A percentile compares a stretch with the other conserved stretches of the same genome.
These are phyloP conservation scores for Drosophila mayri DNA, from an alignment of 1,140 invertebrate genomes.

Conservation along the genomic window DNA sequence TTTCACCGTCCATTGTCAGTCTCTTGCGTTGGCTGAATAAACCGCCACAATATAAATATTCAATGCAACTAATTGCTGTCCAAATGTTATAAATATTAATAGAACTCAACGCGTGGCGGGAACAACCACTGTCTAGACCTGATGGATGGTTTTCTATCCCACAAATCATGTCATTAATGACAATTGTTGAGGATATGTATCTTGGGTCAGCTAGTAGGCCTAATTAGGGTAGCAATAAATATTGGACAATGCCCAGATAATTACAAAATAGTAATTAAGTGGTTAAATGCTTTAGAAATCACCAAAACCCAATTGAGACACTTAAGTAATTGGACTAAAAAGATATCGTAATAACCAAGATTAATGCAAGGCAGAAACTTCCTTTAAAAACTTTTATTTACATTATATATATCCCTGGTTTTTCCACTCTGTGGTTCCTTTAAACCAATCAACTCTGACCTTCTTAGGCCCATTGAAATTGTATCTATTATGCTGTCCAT, in stretches of 20 bases:
- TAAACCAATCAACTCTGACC: neutral
- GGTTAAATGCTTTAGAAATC: too few species aligned
- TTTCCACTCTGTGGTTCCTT: neutral
- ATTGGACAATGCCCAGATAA: constrained; percentile 10
- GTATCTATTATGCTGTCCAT: constrained; percentile 18
- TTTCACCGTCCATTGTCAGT: constrained; percentile 23
- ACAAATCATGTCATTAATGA: constrained; percentile 24
- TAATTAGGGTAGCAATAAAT: constrained; percentile 7
- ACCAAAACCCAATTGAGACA: neutral
- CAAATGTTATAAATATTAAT: constrained; percentile 46
- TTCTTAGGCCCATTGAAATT: constrained; percentile 4
- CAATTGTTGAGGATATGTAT: constrained; percentile 12
- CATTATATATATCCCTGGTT: neutral
- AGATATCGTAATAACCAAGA: neutral
- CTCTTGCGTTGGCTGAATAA: neutral
- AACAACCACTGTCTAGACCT: constrained; percentile 19
- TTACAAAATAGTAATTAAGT: neutral
- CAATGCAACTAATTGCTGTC: constrained; percentile 32
- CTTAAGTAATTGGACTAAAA: neutral
- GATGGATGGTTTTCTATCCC: constrained; percentile 1
- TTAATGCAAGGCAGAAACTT: neutral
- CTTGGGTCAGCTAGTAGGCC: neutral
- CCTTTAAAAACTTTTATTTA: neutral
- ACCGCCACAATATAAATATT: constrained; percentile 29
- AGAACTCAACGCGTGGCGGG: neutral